A percentile compares a stretch with the other conserved stretches of the same genome.
Conservation (phyloP, 2,113 vertebrate species). For the Mellivora capensis region DNA sequence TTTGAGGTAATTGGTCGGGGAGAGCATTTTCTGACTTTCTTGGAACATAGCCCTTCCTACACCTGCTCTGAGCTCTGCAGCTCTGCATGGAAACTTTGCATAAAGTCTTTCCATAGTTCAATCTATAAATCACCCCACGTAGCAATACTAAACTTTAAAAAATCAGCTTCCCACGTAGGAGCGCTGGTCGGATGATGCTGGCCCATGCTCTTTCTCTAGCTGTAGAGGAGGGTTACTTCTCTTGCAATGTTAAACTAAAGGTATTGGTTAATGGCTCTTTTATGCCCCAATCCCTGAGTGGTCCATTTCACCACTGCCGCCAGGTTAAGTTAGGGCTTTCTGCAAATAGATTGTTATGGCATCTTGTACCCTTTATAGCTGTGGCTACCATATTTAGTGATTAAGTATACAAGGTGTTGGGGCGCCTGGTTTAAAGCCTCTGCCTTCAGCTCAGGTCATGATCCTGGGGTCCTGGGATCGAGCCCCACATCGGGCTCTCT, state of each 20-base stretch:
- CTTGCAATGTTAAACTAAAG: neutral
- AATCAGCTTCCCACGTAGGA: neutral
- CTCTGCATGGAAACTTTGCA: neutral
- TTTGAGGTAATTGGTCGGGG: neutral
- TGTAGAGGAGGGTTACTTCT: neutral
- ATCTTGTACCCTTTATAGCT: neutral
- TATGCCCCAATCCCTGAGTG: neutral
- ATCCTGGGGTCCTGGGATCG: no score
- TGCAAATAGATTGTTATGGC: neutral
- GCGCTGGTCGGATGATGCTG: neutral
- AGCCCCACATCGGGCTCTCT: no score
- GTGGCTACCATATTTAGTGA: neutral
- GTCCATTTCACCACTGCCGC: neutral
- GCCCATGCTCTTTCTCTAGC: neutral
- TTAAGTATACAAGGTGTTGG: neutral
- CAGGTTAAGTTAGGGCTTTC: neutral
- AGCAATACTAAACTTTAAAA: neutral
- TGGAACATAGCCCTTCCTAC: neutral
- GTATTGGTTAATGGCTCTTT: neutral
- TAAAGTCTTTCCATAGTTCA: neutral
- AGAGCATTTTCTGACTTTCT: constrained; percentile 25
- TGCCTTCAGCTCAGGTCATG: no score
- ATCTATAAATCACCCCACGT: constrained; percentile 11
- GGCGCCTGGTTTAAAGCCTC: no score
- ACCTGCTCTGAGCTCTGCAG: neutral